Percentiles rank a stretch among this genome's conserved stretches.
Conservation (phyloP, 2,797 vertebrate species). For the Hyperoplus immaculatus region DNA sequence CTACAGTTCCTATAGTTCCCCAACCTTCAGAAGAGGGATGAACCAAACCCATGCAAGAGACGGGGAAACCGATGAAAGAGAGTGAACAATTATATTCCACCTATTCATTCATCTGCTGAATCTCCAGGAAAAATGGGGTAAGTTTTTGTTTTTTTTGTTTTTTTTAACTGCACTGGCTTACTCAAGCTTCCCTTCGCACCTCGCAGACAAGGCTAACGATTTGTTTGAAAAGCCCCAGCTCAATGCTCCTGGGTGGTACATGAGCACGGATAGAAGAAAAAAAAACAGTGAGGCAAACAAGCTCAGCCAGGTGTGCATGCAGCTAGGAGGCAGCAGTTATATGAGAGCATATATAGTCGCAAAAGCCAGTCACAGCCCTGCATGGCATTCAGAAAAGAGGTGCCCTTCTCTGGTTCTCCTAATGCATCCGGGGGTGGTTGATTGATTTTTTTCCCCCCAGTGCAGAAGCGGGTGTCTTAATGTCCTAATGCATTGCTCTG, state of each 20-base stretch:
- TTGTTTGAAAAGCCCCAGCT: slow-evolving; percentile 55
- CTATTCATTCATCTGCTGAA: slow-evolving; percentile 51
- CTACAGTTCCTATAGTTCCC: slow-evolving; percentile 7
- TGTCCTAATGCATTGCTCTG: slow-evolving; percentile 88
- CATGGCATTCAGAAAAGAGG: slow-evolving; percentile 62
- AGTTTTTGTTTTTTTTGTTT: not conserved
- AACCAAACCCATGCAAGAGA: slow-evolving; percentile 41
- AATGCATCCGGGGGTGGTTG: slow-evolving; percentile 79
- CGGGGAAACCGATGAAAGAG: slow-evolving; percentile 25
- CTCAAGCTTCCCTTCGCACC: slow-evolving; percentile 13
- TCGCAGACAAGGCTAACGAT: slow-evolving; percentile 56
- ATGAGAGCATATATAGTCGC: slow-evolving; percentile 33
- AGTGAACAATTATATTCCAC: slow-evolving; percentile 21
- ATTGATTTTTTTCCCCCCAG: slow-evolving; percentile 81
- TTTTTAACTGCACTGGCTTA: slow-evolving; percentile 7
- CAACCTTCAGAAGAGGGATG: slow-evolving; percentile 29
- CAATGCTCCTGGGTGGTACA: slow-evolving; percentile 40
- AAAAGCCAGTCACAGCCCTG: slow-evolving; percentile 23
- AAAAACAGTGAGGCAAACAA: slow-evolving; percentile 57
- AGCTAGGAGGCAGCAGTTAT: slow-evolving; percentile 25
- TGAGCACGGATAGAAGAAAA: slow-evolving; percentile 40
- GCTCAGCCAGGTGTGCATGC: slow-evolving; percentile 63
- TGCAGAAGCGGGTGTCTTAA: slow-evolving; percentile 83
- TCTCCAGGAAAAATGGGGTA: not conserved
- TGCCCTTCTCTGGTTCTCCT: slow-evolving; percentile 79